A percentile compares a stretch with the other conserved stretches of the same genome.
These are phyloP conservation scores for Tenthredo amoena DNA, from an alignment of 2,888 invertebrate genomes.

Conservation along the genomic window DNA sequence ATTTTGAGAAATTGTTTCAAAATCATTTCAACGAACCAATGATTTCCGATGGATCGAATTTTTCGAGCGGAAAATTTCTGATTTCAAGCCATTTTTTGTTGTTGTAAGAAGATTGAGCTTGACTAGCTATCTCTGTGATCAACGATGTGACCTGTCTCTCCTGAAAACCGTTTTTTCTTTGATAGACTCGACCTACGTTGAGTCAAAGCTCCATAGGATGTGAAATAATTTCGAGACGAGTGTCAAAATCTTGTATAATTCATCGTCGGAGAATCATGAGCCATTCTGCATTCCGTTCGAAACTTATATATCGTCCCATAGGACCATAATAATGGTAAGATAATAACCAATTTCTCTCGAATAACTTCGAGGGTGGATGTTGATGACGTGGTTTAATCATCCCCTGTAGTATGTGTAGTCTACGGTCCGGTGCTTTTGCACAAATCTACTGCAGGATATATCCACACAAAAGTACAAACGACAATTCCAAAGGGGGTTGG, in stretches of 20 bases:
- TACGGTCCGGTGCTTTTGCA: constrained; percentile 41
- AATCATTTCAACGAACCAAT: too few relatives aligned
- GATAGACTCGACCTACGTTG: too few relatives aligned
- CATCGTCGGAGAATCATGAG: background rate
- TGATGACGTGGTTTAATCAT: constrained; percentile 39
- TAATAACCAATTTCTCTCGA: background rate
- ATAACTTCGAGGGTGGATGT: background rate
- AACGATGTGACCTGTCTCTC: too few relatives aligned
- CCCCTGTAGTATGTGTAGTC: constrained; percentile 1
- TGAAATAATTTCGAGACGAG: background rate
- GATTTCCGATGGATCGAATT: too few relatives aligned
- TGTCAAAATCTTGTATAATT: background rate
- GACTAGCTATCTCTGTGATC: too few relatives aligned
- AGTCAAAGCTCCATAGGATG: too few relatives aligned
- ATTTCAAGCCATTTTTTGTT: too few relatives aligned
- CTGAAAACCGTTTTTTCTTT: too few relatives aligned
- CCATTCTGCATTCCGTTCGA: background rate
- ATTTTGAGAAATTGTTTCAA: too few relatives aligned
- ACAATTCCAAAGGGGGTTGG: constrained; percentile 10
- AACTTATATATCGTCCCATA: background rate
- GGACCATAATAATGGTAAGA: background rate
- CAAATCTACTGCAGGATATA: constrained; percentile 27
- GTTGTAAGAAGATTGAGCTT: too few relatives aligned
- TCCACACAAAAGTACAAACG: constrained; percentile 25
- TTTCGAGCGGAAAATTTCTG: too few relatives aligned